Evolutionary conservation across 2,797 vertebrate species (phyloP), one percentile per base, ranked within the genome.

Genomic region (Sarcoramphus papa): DNA sequence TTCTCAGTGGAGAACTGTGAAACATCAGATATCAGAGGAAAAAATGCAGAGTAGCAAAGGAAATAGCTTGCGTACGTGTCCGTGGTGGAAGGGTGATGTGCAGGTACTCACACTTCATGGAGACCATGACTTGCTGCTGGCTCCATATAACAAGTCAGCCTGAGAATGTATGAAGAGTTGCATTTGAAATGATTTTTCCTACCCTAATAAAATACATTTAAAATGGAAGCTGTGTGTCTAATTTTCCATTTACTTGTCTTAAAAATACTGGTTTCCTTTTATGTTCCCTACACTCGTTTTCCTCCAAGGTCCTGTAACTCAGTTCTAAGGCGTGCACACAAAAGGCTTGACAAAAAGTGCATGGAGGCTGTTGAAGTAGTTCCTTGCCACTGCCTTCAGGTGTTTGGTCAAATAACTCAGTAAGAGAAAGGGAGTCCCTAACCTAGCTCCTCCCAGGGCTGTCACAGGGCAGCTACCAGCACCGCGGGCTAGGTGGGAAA

Each of bases 1-100:
- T 90, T 88, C 53, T 92, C 60, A 30, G 75, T 41, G 60, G 70
- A 91, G 59, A 72, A 48, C 74, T 91, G 73, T 67, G 80, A 95
- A 75, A 94, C 51, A 69, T 94, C 88, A 94, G 77, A 87, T 86
- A 95, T 24, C 70, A 90, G 62, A 92, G 47, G 50, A 17, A 81
- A 92, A 94, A 85, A 50, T 50, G 45, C 37, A 83, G 41, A 90
- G 24, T 24, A 83, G 65, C 27, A 57, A 89, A 92, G 67, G 47
- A 89, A 87, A 63, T 53, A 59, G 30, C 27, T 63, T 91, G 45
- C 1, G 1, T 80, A 14, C 0, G 0, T 75, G 50, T 65, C 53
- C 22, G 10, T 22, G 41, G n/a, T 86, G 40, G 73, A 88, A 96
- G 47, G 14, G 50, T 45, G 27, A 67, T 90, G 54, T 45, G 56